Evolutionary conservation across 2,797 vertebrate genomes (phyloP), one percentile per base, ranked within the genome.

Genomic region (Ctenopoma kingsleyae): DNA sequence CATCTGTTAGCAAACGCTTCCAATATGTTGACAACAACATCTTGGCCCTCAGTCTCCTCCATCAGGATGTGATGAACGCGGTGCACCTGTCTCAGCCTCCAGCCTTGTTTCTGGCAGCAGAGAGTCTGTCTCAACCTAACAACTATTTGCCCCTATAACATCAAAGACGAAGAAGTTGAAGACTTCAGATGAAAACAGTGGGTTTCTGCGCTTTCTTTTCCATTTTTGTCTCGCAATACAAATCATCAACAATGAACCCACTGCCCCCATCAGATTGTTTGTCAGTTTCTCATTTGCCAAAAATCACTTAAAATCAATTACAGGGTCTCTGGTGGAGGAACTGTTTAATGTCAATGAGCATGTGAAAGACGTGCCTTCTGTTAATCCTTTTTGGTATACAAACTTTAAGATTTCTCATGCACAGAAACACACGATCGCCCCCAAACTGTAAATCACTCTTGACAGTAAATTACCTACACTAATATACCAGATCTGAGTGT

Each of bases 1-100:
- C 89, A 91, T 93, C 92, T 94, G 92, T 89, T 90, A 88, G 86
- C 84, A 88, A 90, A 89, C 78, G 85, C 77, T 86, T 89, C 89
- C 89, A 91, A 86, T 78, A 86, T 87, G 91, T 77, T 85, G 74
- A 89, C 85, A 91, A 90, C 86, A 91, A 91, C 89, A 86, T 92
- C 79, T 92, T 93, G 90, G 89, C 86, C 79, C 78, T 78, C 55
- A 2, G 63, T 72, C 76, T 82, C 69, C 77, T 88, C 81, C 86
- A 80, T 91, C 85, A 85, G 83, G 83, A 87, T 88, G 87, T 87
- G 89, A 91, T 92, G 90, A 92, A 87, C 80, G 76, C 77, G 0
- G 69, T 89, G 86, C 88, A 91, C 89, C 87, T 88, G 84, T 81
- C 88, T 91, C 89, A 82, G 85, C 87, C 88, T 88, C 87, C 84